A percentile compares a stretch with the other conserved stretches of the same genome.
Conservation (phyloP, 2,113 vertebrate species). For the Machaerirhynchus nigripectus region DNA sequence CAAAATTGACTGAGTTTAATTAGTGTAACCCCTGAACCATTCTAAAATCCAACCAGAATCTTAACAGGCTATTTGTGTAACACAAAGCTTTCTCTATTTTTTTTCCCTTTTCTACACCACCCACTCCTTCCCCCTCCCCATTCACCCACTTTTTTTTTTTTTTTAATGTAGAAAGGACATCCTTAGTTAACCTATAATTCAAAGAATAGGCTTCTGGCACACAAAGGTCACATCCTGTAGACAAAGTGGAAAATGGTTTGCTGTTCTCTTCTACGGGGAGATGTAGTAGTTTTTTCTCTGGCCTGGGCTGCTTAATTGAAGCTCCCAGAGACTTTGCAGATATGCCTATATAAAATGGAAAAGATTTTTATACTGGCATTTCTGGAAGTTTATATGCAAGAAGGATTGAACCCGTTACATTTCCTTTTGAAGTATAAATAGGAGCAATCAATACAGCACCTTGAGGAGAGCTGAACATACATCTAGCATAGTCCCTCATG, state of each 20-base stretch:
- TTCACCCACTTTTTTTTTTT: not conserved
- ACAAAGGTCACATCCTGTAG: not conserved
- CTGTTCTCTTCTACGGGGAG: not conserved
- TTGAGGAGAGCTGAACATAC: not conserved
- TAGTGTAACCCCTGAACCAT: conserved; percentile 28
- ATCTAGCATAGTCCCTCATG: not conserved
- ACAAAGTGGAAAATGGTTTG: conserved; percentile 37
- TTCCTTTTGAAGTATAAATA: not conserved
- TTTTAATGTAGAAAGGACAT: not conserved
- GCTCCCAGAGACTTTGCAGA: not conserved
- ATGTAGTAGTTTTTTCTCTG: not conserved
- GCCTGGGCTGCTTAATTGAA: not conserved
- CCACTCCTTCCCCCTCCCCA: rapidly evolving
- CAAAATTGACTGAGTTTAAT: conserved; percentile 60
- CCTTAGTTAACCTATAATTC: not conserved
- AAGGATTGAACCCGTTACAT: not conserved
- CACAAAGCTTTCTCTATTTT: not conserved
- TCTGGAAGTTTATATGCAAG: not conserved
- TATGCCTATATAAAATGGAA: not conserved
- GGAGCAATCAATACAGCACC: not conserved
- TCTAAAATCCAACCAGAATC: conserved; percentile 11
- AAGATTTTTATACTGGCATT: not conserved
- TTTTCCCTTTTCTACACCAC: too few species aligned
- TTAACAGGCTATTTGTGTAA: not conserved
- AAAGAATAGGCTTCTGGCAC: not conserved